Conservation (phyloP, 2,888 invertebrate species). For the Dryomyza anilis region DNA sequence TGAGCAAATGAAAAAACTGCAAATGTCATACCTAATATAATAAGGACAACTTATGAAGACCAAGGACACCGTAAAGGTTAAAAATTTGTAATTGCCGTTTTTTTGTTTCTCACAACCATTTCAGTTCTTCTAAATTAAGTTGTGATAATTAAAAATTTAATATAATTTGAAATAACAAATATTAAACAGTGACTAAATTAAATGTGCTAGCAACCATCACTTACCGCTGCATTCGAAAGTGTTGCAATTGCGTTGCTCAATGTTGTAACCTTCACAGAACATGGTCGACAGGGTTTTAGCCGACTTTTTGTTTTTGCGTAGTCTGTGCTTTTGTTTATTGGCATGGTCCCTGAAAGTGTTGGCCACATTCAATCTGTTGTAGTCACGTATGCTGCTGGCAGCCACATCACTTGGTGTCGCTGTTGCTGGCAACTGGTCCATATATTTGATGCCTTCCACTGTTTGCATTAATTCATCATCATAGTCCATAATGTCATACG, state of each 20-base stretch:
- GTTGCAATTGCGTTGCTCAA: slow-evolving; percentile 61
- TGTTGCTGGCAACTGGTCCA: too few species aligned
- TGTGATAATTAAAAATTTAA: too few species aligned
- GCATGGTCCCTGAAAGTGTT: slow-evolving; percentile 1
- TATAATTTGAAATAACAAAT: neutral
- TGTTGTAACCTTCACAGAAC: slow-evolving; percentile 61
- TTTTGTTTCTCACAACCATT: too few species aligned
- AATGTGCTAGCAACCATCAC: slow-evolving; percentile 28
- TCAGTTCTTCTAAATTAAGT: too few species aligned
- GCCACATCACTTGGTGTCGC: slow-evolving; percentile 20
- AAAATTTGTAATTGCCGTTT: too few species aligned
- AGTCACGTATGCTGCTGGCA: neutral
- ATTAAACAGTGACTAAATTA: neutral
- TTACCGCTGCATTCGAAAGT: slow-evolving; percentile 60
- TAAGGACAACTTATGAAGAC: too few species aligned
- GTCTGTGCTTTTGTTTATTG: slow-evolving; percentile 43
- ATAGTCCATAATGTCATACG: slow-evolving; percentile 6
- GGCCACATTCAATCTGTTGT: too few species aligned
- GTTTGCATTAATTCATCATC: slow-evolving; percentile 36
- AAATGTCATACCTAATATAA: too few species aligned
- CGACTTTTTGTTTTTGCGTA: slow-evolving; percentile 44
- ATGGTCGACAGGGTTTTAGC: slow-evolving; percentile 56
- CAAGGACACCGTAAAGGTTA: too few species aligned
- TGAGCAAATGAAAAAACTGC: too few species aligned
- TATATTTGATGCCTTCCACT: too few species aligned